Evolutionary conservation across 2,888 invertebrate genomes (phyloP), one percentile per base, ranked within the genome.

Genomic region (Dendrolimus houi): DNA sequence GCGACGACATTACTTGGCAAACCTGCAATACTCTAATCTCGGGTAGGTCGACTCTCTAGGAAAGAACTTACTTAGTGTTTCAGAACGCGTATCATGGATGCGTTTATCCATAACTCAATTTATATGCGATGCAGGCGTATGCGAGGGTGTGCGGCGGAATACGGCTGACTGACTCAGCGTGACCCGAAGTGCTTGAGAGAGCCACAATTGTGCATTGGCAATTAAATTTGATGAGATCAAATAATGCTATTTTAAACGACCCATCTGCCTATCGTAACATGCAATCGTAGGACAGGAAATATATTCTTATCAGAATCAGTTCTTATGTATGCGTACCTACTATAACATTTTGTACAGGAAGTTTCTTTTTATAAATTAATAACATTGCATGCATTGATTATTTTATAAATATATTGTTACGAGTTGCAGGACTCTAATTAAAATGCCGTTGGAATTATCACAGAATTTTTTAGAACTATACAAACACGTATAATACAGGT

Each of bases 161-260:
- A 55, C 52, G 52, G 29, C 52, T 55, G 53, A 56, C 69, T 84
- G 81, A 85, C 70, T 85, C 85, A 83, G 70, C 72, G 60, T 77
- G 82, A 84, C 81, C 83, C 70, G 69, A 71, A 72, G 74, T 79
- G 75, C 81, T 79, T 69, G 81, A 83, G 85, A 77, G 71, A 68
- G 68, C 63, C 69, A 71, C 85, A 84, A 84, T 83, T 84, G 85
- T 81, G 73, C 77, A 81, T 79, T 75, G 78, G 76, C 81, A 85
- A 86, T 89, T 87, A 86, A 85, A 80, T 78, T 76, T 79, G 81
- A 87, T 84, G 73, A 85, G 81, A 83, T 87, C 80, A 81, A 82
- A 85, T 83, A 79, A 77, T 79, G 75, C 83, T 85, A 85, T 86
- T 86, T 83, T 75, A 79, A 81, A 75, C 75, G 65, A 67, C 68